phyloP scores from a whole-genome alignment of 2,113 vertebrate species.

The Brachyistius frenatus region DNA sequence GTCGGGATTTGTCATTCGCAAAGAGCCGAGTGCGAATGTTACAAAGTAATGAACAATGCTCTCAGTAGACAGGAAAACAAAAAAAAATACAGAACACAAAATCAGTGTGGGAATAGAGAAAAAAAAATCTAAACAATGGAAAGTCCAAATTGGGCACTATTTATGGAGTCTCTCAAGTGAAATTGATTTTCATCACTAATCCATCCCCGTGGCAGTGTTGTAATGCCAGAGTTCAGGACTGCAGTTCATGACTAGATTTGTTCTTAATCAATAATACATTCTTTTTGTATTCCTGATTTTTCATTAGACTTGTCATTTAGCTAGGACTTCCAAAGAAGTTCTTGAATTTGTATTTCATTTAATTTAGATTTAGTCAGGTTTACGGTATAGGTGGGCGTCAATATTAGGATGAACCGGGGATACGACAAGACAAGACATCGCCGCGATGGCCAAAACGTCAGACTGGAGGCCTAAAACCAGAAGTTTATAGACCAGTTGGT shows the following conservation, averaged over 20 bases:
- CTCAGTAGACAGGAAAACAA: not conserved
- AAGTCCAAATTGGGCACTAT: not conserved
- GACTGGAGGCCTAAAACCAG: no score
- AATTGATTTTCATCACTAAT: slow-evolving; percentile 29
- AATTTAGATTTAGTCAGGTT: no score
- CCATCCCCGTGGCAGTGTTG: slow-evolving; percentile 15
- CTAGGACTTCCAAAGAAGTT: no score
- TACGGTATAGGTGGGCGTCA: no score
- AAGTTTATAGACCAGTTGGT: no score
- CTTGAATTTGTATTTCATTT: no score
- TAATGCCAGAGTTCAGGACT: slow-evolving; percentile 15
- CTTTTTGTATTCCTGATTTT: not conserved
- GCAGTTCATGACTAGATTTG: slow-evolving; percentile 4
- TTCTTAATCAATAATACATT: slow-evolving; percentile 20
- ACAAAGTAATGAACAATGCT: slow-evolving; percentile 44
- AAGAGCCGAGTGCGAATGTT: not conserved
- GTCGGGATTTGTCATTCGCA: slow-evolving; percentile 56
- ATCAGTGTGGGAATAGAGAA: not conserved
- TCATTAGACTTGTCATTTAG: not conserved
- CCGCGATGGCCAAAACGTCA: no score
- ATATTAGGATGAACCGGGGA: no score
- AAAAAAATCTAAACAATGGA: not conserved
- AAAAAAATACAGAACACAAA: not conserved
- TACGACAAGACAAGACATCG: no score
- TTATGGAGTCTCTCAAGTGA: slow-evolving; percentile 15